Conservation (phyloP, 1,140 invertebrate genomes). For the Saccostrea glomerata region DNA sequence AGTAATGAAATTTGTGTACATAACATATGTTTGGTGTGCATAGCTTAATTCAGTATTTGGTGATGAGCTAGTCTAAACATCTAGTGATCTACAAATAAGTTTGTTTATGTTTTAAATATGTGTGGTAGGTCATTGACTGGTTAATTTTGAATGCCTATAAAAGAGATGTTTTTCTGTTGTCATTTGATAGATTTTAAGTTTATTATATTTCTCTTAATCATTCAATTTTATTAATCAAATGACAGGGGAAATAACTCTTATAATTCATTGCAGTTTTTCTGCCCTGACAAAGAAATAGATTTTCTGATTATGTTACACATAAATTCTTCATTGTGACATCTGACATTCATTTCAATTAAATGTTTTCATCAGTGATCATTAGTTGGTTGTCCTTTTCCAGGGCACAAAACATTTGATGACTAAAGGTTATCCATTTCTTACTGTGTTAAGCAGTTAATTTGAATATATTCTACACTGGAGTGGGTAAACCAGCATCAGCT, state of each 20-base stretch:
- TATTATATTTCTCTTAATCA: not conserved
- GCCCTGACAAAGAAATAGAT: too few species aligned
- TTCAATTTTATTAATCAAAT: not conserved
- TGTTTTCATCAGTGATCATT: not conserved
- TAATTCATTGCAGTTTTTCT: not conserved
- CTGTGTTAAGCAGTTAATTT: too few species aligned
- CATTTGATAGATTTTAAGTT: not conserved
- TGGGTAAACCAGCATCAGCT: too few species aligned
- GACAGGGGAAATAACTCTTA: not conserved
- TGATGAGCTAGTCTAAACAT: slow-evolving; percentile 2
- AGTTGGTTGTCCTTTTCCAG: not conserved
- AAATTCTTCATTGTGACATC: not conserved
- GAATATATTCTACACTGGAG: too few species aligned
- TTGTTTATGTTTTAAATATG: not conserved
- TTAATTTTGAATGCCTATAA: not conserved
- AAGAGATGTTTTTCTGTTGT: not conserved
- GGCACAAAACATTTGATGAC: too few species aligned
- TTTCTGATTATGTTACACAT: too few species aligned
- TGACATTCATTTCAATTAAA: slow-evolving; percentile 1
- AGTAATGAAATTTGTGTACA: too few species aligned
- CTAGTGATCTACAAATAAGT: not conserved
- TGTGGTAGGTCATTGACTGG: not conserved
- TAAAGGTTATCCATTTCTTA: too few species aligned
- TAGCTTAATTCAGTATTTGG: not conserved
- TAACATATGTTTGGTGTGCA: too few species aligned